Evolutionary conservation across 2,888 invertebrate species (phyloP), one percentile per base, ranked within the genome.

Genomic region (Latheticus oryzae): DNA sequence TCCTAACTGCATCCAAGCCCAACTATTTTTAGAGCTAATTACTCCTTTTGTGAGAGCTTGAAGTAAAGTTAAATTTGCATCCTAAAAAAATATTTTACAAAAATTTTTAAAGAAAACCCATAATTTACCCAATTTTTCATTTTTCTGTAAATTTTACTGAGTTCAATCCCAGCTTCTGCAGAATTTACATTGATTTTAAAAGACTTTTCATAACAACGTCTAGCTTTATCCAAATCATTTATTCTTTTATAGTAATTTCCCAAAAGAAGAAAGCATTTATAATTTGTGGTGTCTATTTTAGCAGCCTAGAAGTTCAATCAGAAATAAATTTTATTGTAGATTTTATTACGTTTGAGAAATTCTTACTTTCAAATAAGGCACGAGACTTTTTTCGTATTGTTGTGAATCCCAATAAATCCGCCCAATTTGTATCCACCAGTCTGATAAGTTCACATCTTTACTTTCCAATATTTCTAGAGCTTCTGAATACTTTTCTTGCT

Each of bases 1-100:
- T 1, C 96, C 96, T 42, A 96, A 81, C 74, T 94, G 88, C 43
- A 94, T 83, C 84, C 90, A 87, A 11, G 93, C 87, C 90, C 94
- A 94, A 62, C 87, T 84, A 26, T 75, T 78, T 26, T 70, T 66
- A 2, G 62, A 57, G 50, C 70, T 77, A 60, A 81, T 79, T 21
- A 73, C 68, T 17, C 67, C 79, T 66, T 64, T 79, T 35, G 79
- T 83, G 56, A 80, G 80, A 53, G 77, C 82, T 65, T 81, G 77
- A 21, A 92, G 74, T 42, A 92, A 77, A 59, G 82, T 80, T 71
- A 86, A 82, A 77, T 89, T 87, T 26, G 80, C 80, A 58, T 87
- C 85, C 83, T 84, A 63, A 37, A 68, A 68, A 13, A n/a, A n/a
- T n/a, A 8, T 8, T 32, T 12, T 35, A 47, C 37, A 30, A 35